These are phyloP conservation scores for Ditylenchus dipsaci DNA, from an alignment of 1,140 invertebrate genomes.

Conservation along the genomic window DNA sequence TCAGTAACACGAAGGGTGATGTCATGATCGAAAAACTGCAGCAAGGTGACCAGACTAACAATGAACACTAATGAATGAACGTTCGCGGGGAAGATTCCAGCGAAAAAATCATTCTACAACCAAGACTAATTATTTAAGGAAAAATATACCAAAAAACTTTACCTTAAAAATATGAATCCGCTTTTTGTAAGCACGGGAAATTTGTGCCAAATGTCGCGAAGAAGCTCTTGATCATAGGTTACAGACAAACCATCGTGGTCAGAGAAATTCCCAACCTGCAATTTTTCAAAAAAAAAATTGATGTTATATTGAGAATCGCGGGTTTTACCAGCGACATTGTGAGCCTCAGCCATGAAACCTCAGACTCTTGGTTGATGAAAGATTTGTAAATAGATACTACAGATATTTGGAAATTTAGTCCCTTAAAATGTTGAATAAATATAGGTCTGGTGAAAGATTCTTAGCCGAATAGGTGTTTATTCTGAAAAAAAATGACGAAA, in stretches of 20 bases:
- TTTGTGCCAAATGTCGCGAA: slow-evolving; percentile 66
- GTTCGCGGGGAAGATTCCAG: slow-evolving; percentile 89
- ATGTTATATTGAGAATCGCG: too few relatives aligned
- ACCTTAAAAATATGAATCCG: slow-evolving; percentile 78
- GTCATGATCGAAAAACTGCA: slow-evolving; percentile 72
- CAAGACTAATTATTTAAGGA: neutral
- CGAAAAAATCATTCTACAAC: slow-evolving; percentile 84
- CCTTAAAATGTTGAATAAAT: too few relatives aligned
- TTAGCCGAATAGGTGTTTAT: too few relatives aligned
- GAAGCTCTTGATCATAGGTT: slow-evolving; percentile 88
- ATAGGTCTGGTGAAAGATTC: too few relatives aligned
- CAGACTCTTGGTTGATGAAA: too few relatives aligned
- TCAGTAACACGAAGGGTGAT: slow-evolving; percentile 62
- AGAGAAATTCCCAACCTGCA: slow-evolving; percentile 88
- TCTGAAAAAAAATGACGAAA: too few relatives aligned
- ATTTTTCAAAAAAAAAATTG: too few relatives aligned
- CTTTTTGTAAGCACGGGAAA: slow-evolving; percentile 90
- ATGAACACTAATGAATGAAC: slow-evolving; percentile 77
- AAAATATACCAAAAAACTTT: slow-evolving; percentile 30
- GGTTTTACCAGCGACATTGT: slow-evolving; percentile 77
- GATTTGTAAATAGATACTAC: too few relatives aligned
- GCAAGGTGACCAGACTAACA: slow-evolving; percentile 71
- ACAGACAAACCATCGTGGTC: slow-evolving; percentile 95
- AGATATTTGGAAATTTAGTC: too few relatives aligned
- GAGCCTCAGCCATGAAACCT: slow-evolving; percentile 24